phyloP scores from a whole-genome alignment of 2,113 vertebrate species.

The Gracilinanus agilis region DNA sequence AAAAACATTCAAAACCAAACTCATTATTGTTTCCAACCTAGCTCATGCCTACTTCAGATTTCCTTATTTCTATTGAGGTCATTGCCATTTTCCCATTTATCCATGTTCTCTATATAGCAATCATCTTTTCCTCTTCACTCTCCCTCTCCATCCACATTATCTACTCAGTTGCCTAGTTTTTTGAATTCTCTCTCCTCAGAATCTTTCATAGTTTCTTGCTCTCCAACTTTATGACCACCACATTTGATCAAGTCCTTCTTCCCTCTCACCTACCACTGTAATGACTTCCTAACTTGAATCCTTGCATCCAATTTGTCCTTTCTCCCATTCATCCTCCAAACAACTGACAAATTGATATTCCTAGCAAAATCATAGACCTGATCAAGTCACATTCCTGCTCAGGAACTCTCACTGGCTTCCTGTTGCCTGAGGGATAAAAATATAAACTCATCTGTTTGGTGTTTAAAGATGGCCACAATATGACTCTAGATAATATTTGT shows the following conservation, averaged over 20 bases:
- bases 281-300: background rate
- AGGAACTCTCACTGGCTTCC: background rate
- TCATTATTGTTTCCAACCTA: background rate
- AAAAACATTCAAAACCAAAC: background rate
- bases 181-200: background rate
- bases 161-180: background rate
- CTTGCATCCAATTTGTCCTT: background rate
- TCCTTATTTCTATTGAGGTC: background rate
- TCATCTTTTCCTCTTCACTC: background rate
- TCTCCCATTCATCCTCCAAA: background rate
- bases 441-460: background rate
- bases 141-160: background rate
- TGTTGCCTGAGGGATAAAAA: background rate
- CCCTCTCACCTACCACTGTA: background rate
- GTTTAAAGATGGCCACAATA: background rate
- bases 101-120: background rate
- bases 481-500: background rate
- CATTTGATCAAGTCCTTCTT: background rate
- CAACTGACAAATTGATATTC: background rate
- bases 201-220: background rate
- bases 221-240: background rate
- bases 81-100: background rate
- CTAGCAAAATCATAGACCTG: background rate
- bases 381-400: background rate
- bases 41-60: background rate